phyloP scores from a whole-genome alignment of 2,888 invertebrate species.

The Eurois occulta region DNA sequence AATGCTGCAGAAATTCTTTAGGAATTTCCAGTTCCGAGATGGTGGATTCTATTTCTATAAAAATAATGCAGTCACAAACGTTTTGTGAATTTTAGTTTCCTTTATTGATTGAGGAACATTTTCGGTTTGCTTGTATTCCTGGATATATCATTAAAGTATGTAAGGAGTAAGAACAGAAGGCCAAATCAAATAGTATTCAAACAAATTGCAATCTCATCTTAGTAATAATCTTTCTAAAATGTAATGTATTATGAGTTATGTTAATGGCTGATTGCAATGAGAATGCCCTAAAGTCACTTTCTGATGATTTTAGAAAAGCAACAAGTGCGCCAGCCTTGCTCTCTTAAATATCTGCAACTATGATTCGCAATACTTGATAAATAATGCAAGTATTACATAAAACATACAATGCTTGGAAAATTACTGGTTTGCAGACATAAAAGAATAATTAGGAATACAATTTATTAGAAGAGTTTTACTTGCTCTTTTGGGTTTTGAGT shows the following conservation, averaged over 20 bases:
- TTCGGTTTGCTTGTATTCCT: neutral
- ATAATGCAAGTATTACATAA: conserved; percentile 41
- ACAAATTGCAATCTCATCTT: neutral
- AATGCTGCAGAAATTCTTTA: neutral
- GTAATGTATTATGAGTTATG: too few species aligned
- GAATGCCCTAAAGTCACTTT: neutral
- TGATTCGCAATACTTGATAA: conserved; percentile 18
- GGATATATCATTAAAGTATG: neutral
- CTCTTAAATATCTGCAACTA: conserved; percentile 14
- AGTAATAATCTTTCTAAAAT: neutral
- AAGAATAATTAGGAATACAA: conserved; percentile 42
- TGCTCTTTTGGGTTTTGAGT: conserved; percentile 45
- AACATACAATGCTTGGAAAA: conserved; percentile 20
- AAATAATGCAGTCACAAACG: neutral
- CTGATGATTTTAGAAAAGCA: neutral
- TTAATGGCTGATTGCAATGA: neutral
- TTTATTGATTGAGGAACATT: neutral
- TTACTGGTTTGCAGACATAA: conserved; percentile 14
- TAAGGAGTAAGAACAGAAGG: neutral
- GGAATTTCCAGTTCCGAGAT: neutral
- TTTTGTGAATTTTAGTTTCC: neutral
- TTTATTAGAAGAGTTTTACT: conserved; percentile 34
- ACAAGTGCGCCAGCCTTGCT: conserved; percentile 14
- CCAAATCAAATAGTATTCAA: neutral
- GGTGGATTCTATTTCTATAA: neutral